Conservation (phyloP, 2,888 invertebrate species). For the Plagodis dolabraria region DNA sequence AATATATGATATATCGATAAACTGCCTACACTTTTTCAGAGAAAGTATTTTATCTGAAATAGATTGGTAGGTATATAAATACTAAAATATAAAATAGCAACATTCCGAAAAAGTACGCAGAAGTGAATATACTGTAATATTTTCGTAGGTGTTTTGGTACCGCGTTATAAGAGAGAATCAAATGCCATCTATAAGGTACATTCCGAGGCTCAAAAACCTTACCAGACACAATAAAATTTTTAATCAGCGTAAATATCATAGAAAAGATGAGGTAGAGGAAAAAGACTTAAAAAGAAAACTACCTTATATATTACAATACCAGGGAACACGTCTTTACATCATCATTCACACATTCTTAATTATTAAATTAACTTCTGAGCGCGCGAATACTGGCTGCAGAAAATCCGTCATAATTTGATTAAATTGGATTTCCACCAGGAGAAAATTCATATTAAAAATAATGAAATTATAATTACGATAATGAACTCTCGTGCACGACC, state of each 20-base stretch:
- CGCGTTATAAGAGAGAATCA: too few species aligned
- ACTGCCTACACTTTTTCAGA: too few species aligned
- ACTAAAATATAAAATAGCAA: too few species aligned
- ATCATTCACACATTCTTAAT: conserved; percentile 83
- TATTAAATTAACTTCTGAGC: conserved; percentile 82
- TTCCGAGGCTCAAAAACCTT: too few species aligned
- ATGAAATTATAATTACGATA: conserved; percentile 55
- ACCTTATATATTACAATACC: conserved; percentile 78
- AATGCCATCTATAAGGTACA: too few species aligned
- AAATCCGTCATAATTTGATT: conserved; percentile 72
- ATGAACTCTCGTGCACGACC: conserved; percentile 38
- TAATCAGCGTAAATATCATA: conserved; percentile 71
- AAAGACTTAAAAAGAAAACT: conserved; percentile 81
- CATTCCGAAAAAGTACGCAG: too few species aligned
- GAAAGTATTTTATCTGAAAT: too few species aligned
- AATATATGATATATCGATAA: too few species aligned
- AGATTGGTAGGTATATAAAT: too few species aligned
- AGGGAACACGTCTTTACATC: conserved; percentile 77
- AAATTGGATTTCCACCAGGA: conserved; percentile 67
- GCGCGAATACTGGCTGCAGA: conserved; percentile 69
- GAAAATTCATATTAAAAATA: conserved; percentile 56
- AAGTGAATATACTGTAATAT: too few species aligned
- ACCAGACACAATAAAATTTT: conserved; percentile 6
- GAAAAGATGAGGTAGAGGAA: conserved; percentile 72
- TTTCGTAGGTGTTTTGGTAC: too few species aligned